These are phyloP conservation scores for Tichodroma muraria DNA, from an alignment of 2,113 vertebrate species.

Conservation along the genomic window DNA sequence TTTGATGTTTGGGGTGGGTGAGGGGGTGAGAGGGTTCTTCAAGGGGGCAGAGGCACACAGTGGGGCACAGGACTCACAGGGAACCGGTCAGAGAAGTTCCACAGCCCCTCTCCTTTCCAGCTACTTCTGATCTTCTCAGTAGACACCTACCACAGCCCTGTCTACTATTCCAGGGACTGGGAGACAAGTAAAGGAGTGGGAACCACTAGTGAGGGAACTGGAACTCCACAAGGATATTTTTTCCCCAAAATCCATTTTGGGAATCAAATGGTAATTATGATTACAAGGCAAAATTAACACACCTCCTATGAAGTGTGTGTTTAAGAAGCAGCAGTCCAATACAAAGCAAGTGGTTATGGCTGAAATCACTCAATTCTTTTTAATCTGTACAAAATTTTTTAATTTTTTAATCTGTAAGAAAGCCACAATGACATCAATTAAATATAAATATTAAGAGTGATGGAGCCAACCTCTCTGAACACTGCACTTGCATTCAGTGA, in stretches of 20 bases:
- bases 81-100: neutral
- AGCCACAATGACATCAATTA: neutral
- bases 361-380: neutral
- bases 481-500: neutral
- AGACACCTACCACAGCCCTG: too few relatives aligned
- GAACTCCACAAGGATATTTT: neutral
- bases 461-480: neutral
- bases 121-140: neutral
- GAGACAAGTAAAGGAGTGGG: neutral
- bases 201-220: neutral
- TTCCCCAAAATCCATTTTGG: neutral
- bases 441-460: neutral
- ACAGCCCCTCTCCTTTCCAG: neutral
- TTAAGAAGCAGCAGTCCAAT: neutral
- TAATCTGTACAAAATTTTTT: too few relatives aligned
- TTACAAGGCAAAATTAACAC: neutral
- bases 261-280: neutral
- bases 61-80: neutral
- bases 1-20: neutral
- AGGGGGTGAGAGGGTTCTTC: neutral
- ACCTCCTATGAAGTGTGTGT: neutral
- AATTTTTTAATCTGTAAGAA: neutral
- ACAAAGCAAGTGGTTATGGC: neutral
- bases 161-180: neutral
- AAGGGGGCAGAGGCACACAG: rapidly evolving